These are phyloP conservation scores for Callocephalon fimbriatum DNA, from an alignment of 2,113 vertebrate species.

Conservation along the genomic window DNA sequence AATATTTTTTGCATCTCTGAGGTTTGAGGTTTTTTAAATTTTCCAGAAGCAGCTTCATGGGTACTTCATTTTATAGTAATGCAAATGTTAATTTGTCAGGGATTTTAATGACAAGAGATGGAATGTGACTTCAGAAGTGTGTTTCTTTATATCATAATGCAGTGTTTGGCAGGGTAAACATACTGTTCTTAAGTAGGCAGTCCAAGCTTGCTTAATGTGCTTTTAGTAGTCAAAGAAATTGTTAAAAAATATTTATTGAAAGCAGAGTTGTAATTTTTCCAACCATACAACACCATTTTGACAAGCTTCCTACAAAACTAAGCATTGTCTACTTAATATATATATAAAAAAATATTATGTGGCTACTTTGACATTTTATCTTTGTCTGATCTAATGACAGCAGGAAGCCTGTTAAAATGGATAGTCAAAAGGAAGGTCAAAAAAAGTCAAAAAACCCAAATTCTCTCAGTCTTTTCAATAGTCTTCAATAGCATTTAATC, in stretches of 20 bases:
- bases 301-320: not conserved
- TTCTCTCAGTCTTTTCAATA: not conserved
- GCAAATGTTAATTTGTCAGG: not conserved
- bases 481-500: not conserved
- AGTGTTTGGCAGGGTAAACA: not conserved
- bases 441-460: not conserved
- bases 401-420: not conserved
- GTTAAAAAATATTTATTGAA: not conserved
- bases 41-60: not conserved
- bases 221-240: not conserved
- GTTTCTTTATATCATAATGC: not conserved
- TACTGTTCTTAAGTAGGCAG: not conserved
- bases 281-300: not conserved
- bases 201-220: not conserved
- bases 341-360: not conserved
- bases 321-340: not conserved
- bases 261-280: rapidly evolving
- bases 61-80: not conserved
- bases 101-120: not conserved
- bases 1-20: not conserved
- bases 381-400: not conserved
- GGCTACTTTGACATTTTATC: not conserved
- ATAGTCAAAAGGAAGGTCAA: not conserved
- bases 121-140: not conserved
- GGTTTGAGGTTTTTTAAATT: not conserved